Evolutionary conservation across 2,797 vertebrate species (phyloP).

Genomic region (Sebastolobus alascanus): DNA sequence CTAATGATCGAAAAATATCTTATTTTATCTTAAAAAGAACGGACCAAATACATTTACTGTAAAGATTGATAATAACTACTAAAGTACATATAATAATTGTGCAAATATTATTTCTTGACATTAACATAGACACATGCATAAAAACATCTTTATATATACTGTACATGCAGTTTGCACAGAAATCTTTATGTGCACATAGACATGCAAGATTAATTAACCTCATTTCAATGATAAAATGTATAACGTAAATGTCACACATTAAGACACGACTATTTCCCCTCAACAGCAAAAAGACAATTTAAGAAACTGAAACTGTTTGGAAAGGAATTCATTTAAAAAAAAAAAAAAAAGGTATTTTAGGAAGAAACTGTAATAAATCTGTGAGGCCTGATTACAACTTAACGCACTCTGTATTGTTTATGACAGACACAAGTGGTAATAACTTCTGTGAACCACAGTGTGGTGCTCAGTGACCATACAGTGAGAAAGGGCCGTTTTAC

Average conservation of each 20-base stretch:
- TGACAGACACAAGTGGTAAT: conserved; percentile 42
- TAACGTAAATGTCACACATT: neutral
- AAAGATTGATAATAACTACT: neutral
- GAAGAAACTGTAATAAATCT: neutral
- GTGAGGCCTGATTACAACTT: neutral
- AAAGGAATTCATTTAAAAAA: neutral
- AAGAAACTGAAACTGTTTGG: neutral
- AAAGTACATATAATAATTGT: neutral
- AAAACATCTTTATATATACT: neutral
- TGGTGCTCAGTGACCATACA: conserved; percentile 70
- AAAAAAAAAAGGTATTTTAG: neutral
- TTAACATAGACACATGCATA: neutral
- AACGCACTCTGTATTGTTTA: neutral
- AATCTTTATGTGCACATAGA: neutral
- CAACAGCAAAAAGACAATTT: neutral
- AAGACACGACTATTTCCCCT: neutral
- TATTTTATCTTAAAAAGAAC: too few species aligned
- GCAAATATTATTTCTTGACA: neutral
- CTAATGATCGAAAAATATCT: too few species aligned
- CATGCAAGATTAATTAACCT: neutral
- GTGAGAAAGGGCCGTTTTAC: neutral
- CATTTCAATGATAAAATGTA: neutral
- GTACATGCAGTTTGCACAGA: neutral
- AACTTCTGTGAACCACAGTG: conserved; percentile 67
- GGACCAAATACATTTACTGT: rapidly evolving